These are phyloP conservation scores for Cartodere bifasciata DNA, from an alignment of 2,888 invertebrate genomes.

Conservation along the genomic window DNA sequence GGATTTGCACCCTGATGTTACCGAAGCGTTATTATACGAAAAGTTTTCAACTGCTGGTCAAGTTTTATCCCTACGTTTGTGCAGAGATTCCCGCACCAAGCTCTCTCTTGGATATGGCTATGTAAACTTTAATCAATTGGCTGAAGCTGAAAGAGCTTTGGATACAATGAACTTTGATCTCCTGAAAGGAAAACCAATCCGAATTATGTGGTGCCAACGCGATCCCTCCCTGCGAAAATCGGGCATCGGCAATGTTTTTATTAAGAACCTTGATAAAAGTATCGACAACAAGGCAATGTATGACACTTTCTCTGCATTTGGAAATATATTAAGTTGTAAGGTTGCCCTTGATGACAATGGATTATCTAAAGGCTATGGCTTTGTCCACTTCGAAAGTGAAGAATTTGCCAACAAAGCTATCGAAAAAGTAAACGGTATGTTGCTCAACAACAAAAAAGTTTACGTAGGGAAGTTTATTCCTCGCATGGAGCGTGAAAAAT, in stretches of 20 bases:
- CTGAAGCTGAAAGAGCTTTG: constrained; percentile 96
- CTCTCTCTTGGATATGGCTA: constrained; percentile 98
- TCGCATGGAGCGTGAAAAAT: constrained; percentile 91
- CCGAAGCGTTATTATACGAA: constrained; percentile 97
- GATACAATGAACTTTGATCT: constrained; percentile 99
- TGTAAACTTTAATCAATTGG: constrained; percentile 98
- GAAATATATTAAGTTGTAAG: constrained; percentile 97
- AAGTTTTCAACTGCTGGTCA: constrained; percentile 98
- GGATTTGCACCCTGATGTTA: constrained; percentile 95
- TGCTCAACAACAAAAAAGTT: constrained; percentile 95
- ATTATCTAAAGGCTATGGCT: constrained; percentile 91
- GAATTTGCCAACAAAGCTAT: constrained; percentile 95
- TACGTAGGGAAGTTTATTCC: constrained; percentile 97
- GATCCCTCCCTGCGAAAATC: constrained; percentile 96
- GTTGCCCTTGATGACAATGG: constrained; percentile 92
- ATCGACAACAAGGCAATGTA: constrained; percentile 99
- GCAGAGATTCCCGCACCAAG: constrained; percentile 93
- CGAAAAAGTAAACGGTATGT: constrained; percentile 97
- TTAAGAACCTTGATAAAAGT: constrained; percentile 95
- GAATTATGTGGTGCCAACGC: constrained; percentile 99
- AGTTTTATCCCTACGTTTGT: constrained; percentile 94
- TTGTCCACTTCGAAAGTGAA: constrained; percentile 97
- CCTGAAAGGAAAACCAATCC: constrained; percentile 91
- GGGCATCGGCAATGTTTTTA: constrained; percentile 98
- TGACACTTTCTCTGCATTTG: constrained; percentile 98